These are phyloP conservation scores for Cerastoderma edule DNA, from an alignment of 2,888 invertebrate species.

Conservation along the genomic window DNA sequence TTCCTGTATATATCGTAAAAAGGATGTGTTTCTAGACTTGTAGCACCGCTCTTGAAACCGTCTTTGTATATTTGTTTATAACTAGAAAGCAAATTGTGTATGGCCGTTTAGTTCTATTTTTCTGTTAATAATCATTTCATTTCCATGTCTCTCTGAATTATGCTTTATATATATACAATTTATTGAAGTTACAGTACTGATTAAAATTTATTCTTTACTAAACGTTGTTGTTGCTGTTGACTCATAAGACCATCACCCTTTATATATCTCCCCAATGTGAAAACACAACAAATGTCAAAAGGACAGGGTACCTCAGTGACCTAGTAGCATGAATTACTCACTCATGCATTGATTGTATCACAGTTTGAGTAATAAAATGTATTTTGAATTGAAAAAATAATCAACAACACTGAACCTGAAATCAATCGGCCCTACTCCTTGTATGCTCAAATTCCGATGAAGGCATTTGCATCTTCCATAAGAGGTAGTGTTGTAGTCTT, in stretches of 20 bases:
- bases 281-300: not conserved
- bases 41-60: too few relatives aligned
- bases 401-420: too few relatives aligned
- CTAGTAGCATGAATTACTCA: not conserved
- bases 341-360: too few relatives aligned
- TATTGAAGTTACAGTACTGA: constrained; percentile 19
- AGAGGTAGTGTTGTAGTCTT: too few relatives aligned
- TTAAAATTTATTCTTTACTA: constrained; percentile 17
- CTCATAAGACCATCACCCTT: not conserved
- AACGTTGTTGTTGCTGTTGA: not conserved
- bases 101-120: constrained; percentile 13
- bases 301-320: not conserved
- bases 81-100: constrained; percentile 7
- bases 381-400: not conserved
- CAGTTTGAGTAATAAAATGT: too few relatives aligned
- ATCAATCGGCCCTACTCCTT: too few relatives aligned
- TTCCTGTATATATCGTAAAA: too few relatives aligned
- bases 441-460: too few relatives aligned
- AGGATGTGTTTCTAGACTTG: too few relatives aligned
- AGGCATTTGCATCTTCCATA: too few relatives aligned
- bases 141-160: too few relatives aligned
- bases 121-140: constrained; percentile 16
- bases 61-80: too few relatives aligned
- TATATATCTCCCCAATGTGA: not conserved
- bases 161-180: constrained; percentile 13